These are phyloP conservation scores for Chlorodrepanis virens DNA, from an alignment of 2,113 vertebrate species.

Conservation along the genomic window DNA sequence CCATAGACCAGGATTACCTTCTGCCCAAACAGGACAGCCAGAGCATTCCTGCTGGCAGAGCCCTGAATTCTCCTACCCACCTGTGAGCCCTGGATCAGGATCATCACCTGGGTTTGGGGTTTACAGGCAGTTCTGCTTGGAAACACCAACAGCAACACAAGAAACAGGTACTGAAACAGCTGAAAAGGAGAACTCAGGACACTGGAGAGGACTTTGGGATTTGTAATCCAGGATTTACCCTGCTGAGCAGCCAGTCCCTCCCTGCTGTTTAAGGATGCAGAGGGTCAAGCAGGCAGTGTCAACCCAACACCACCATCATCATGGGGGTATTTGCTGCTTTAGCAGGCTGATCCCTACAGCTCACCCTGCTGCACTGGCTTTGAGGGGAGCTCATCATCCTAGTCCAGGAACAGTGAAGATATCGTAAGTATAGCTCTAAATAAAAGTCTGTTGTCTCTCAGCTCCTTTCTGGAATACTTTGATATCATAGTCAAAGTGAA, in stretches of 20 bases:
- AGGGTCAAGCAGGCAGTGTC: background rate
- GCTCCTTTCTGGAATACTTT: background rate
- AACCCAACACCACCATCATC: background rate
- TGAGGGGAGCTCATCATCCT: fast-evolving
- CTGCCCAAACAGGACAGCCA: background rate
- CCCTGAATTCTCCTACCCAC: background rate
- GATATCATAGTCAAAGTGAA: background rate
- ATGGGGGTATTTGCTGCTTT: background rate
- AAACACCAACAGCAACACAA: background rate
- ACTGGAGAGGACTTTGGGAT: background rate
- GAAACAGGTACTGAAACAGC: background rate
- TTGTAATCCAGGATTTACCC: background rate
- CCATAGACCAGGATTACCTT: background rate
- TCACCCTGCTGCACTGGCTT: background rate
- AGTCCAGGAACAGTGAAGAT: background rate
- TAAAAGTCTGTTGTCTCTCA: background rate
- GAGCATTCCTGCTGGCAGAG: background rate
- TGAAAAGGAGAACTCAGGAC: background rate
- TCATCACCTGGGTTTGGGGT: background rate
- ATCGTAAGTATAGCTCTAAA: background rate
- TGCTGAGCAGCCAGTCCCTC: background rate
- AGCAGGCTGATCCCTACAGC: background rate
- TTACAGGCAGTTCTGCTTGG: background rate
- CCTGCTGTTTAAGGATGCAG: background rate
- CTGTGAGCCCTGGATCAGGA: background rate